Conservation (phyloP, 1,140 invertebrate genomes). For the Rhynchophorus ferrugineus region DNA sequence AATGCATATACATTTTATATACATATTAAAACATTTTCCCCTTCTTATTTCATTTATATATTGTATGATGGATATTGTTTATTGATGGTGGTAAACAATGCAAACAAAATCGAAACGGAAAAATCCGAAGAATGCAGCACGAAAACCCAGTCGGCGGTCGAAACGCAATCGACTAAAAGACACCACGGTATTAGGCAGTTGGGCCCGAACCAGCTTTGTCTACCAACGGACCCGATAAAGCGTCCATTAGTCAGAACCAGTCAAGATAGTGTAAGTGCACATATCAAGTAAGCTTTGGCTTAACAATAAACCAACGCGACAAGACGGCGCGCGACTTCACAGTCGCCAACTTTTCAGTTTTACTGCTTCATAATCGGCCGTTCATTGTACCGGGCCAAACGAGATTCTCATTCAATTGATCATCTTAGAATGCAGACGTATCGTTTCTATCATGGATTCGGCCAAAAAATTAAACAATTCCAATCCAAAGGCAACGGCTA, state of each 20-base stretch:
- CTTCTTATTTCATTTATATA: too few relatives aligned
- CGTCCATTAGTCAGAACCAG: slow-evolving; percentile 36
- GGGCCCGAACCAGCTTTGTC: slow-evolving; percentile 22
- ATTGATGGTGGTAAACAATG: too few relatives aligned
- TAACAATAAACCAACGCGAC: slow-evolving; percentile 33
- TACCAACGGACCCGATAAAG: slow-evolving; percentile 29
- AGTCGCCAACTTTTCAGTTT: slow-evolving; percentile 25
- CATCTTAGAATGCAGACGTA: too few relatives aligned
- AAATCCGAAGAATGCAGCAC: background rate
- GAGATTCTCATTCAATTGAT: too few relatives aligned
- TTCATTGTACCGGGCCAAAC: slow-evolving; percentile 13
- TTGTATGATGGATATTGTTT: too few relatives aligned
- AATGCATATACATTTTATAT: too few relatives aligned
- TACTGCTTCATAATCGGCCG: slow-evolving; percentile 30
- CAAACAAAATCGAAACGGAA: too few relatives aligned
- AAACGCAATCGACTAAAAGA: slow-evolving; percentile 6
- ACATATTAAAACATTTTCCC: too few relatives aligned
- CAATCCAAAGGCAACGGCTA: too few relatives aligned
- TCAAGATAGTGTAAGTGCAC: slow-evolving; percentile 38
- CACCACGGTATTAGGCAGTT: slow-evolving; percentile 11
- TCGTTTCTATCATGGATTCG: too few relatives aligned
- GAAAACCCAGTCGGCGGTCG: background rate
- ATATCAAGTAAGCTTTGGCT: slow-evolving; percentile 31
- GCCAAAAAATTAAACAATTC: too few relatives aligned
- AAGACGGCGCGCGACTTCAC: slow-evolving; percentile 25